These are phyloP conservation scores for Thymelicus lineola DNA, from an alignment of 2,888 invertebrate genomes.

Conservation along the genomic window DNA sequence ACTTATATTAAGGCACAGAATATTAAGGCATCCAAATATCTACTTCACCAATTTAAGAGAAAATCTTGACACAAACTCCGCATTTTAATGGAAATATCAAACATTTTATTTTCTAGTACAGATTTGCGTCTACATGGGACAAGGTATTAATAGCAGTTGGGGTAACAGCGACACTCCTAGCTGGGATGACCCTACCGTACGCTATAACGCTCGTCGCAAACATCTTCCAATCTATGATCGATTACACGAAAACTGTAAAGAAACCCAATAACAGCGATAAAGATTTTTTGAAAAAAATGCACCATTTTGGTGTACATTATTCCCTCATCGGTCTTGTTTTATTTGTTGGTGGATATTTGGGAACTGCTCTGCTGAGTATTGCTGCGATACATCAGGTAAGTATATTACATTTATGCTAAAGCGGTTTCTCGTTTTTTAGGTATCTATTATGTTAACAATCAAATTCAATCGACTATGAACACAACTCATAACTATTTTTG, in stretches of 20 bases:
- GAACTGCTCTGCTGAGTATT: conserved; percentile 87
- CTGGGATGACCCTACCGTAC: conserved; percentile 55
- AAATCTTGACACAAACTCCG: too few species aligned
- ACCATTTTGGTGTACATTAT: conserved; percentile 85
- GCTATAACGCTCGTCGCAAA: conserved; percentile 58
- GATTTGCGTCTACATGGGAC: conserved; percentile 86
- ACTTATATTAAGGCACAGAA: too few species aligned
- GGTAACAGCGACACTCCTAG: conserved; percentile 59
- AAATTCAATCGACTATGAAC: too few species aligned
- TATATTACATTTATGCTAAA: conserved; percentile 28
- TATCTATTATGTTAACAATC: too few species aligned
- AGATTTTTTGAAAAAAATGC: conserved; percentile 76
- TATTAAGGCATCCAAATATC: too few species aligned
- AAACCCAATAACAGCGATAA: conserved; percentile 51
- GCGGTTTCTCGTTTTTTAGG: too few species aligned
- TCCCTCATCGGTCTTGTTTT: conserved; percentile 85
- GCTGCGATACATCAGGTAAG: conserved; percentile 89
- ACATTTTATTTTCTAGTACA: conserved; percentile 79
- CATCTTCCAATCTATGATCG: conserved; percentile 86
- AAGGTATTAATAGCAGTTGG: conserved; percentile 83
- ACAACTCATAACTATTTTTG: too few species aligned
- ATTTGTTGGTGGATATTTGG: conserved; percentile 84
- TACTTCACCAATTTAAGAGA: too few species aligned
- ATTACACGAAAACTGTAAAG: conserved; percentile 59
- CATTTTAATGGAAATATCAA: not conserved